A percentile compares a stretch with the other conserved stretches of the same genome.
Evolutionary conservation across 2,797 vertebrate genomes (phyloP).

Genomic region (Xenopus petersii): DNA sequence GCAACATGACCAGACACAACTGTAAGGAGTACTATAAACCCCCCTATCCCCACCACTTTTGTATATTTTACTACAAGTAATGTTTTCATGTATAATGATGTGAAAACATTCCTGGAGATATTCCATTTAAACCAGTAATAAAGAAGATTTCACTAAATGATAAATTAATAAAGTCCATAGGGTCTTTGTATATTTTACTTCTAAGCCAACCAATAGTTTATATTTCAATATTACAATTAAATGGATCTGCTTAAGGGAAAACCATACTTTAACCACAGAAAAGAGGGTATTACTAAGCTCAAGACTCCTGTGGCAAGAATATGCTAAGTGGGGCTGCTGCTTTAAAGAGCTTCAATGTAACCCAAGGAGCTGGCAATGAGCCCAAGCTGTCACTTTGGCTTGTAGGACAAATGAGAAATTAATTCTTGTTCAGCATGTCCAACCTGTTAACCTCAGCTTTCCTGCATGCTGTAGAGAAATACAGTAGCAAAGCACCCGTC

Average conservation of each 20-base stretch:
- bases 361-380: conserved; percentile 54
- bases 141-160: too few species aligned
- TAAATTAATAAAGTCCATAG: too few species aligned
- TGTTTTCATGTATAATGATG: too few species aligned
- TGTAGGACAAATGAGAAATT: conserved; percentile 48
- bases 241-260: background rate
- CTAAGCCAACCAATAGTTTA: too few species aligned
- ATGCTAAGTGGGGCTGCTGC: conserved; percentile 35
- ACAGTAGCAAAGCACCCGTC: conserved; percentile 7
- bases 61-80: too few species aligned
- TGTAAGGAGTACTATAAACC: too few species aligned
- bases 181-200: too few species aligned
- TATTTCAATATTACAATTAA: too few species aligned
- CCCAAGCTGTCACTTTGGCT: conserved; percentile 56
- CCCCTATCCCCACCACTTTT: too few species aligned
- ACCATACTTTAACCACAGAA: background rate
- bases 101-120: background rate
- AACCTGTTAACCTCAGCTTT: conserved; percentile 49
- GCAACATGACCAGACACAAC: too few species aligned
- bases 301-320: conserved; percentile 31
- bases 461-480: conserved; percentile 24
- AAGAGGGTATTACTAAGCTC: background rate
- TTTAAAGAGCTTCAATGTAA: conserved; percentile 61
- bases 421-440: conserved; percentile 49
- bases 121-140: too few species aligned